Evolutionary conservation across 2,113 vertebrate species (phyloP), one percentile per base, ranked within the genome.

Genomic region (Austrofundulus limnaeus): DNA sequence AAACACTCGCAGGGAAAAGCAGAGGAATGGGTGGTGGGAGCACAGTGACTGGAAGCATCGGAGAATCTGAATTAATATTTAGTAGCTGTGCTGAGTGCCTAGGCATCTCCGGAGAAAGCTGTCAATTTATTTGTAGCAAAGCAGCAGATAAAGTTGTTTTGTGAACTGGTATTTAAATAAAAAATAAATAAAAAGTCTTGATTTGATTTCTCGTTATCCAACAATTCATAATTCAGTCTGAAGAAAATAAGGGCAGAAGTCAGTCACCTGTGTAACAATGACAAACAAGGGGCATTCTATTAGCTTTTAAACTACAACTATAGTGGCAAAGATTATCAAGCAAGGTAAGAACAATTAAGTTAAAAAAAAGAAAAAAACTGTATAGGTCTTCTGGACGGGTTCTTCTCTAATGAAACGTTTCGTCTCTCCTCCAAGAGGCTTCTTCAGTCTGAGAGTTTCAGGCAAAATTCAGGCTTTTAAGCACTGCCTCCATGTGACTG

Each of bases 241-340:
- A 46, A 5, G 21, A 41, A 43, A 38, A 54, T n/a, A 45, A 10
- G 11, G 1, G 9, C n/a, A 31, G 41, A 46, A 10, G 23, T 60
- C n/a, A 70, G 16, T 19, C 43, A 47, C 13, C 14, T 41, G 19
- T 53, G 20, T 69, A 61, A 54, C 71, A 34, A 68, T 68, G 37
- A 65, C 64, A 69, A 76, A 47, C 50, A 45, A 23, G 5, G 39
- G 3, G 37, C 39, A 3, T 20, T 49, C 25, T 0, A 50, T 64
- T 23, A 1, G 46, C 54, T 49, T 72, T 54, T 49, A 53, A 73
- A 13, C 11, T 19, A 23, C 34, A 50, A 23, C 4, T 50, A 16
- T 20, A 37, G 5, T 17, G 28, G 10, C n/a, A 34, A 5, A 5
- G 31, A 34, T 34, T 34, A 10, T 8, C 10, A 34, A 5, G 9